Conservation (phyloP, 2,888 invertebrate genomes). For the Limulus polyphemus region DNA sequence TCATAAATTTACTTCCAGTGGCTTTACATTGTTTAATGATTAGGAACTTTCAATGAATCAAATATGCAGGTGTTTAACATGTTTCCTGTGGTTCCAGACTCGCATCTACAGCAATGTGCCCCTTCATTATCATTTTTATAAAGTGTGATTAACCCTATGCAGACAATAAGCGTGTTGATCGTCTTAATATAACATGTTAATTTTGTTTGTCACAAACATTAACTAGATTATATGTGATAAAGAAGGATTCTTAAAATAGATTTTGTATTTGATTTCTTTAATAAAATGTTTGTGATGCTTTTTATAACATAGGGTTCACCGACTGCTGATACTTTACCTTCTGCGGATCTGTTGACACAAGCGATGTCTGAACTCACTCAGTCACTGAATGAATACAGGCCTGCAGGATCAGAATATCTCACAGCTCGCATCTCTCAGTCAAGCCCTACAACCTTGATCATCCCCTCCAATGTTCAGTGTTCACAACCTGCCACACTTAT, state of each 20-base stretch:
- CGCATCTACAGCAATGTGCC: no score
- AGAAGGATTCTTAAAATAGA: not conserved
- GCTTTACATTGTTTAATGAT: no score
- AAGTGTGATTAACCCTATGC: no score
- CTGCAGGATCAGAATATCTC: constrained; percentile 13
- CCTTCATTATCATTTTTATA: no score
- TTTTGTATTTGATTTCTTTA: no score
- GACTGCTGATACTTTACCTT: constrained; percentile 20
- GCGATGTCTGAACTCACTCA: constrained; percentile 39
- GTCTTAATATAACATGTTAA: not conserved
- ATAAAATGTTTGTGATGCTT: no score
- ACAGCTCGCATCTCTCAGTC: constrained; percentile 15
- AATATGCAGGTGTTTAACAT: no score
- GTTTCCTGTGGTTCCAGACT: no score
- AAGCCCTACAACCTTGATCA: constrained; percentile 11
- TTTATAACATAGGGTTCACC: not conserved
- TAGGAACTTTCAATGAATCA: no score
- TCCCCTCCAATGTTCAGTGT: constrained; percentile 12
- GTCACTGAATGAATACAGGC: constrained; percentile 15
- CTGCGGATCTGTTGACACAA: constrained; percentile 39
- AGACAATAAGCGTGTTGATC: no score
- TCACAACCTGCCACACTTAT: constrained; percentile 10
- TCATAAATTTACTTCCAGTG: no score
- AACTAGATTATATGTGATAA: not conserved
- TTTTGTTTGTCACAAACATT: not conserved